A percentile compares a stretch with the other conserved stretches of the same genome.
Conservation (phyloP, 2,888 invertebrate genomes). For the Odiellus spinosus region DNA sequence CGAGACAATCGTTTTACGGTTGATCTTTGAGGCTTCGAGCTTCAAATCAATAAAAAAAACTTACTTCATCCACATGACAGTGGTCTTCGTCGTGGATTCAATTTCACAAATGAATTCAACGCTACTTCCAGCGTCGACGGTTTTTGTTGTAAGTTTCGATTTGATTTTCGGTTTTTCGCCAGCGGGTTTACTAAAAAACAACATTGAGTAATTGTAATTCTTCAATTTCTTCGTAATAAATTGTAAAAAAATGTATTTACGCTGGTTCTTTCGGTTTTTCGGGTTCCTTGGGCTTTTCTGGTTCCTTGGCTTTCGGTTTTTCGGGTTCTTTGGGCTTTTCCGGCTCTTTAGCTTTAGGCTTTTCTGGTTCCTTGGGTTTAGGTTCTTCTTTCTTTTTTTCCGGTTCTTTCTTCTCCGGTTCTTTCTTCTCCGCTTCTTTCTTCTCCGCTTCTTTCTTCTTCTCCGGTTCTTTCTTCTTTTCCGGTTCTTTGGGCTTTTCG, state of each 20-base stretch:
- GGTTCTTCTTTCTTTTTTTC: slow-evolving; percentile 2
- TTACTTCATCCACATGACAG: slow-evolving; percentile 72
- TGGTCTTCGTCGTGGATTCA: slow-evolving; percentile 49
- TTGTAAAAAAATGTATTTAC: neutral
- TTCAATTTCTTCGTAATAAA: neutral
- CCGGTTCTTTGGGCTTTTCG: slow-evolving; percentile 8
- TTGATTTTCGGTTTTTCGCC: slow-evolving; percentile 91
- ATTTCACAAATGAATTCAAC: slow-evolving; percentile 61
- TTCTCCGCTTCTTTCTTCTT: slow-evolving; percentile 9
- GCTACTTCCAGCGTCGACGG: slow-evolving; percentile 52
- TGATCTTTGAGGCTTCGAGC: neutral
- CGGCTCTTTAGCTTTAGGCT: slow-evolving; percentile 12
- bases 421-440: slow-evolving; percentile 9
- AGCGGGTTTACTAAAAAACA: neutral
- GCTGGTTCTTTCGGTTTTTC: slow-evolving; percentile 3
- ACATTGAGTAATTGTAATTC: slow-evolving; percentile 50
- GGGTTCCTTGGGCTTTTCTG: slow-evolving; percentile 8
- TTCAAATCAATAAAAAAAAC: slow-evolving; percentile 22
- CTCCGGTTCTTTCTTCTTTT: slow-evolving; percentile 8
- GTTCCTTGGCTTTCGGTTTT: slow-evolving; percentile 12
- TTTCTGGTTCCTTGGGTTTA: neutral
- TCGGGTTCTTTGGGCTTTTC: slow-evolving; percentile 9
- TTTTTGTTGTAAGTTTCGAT: slow-evolving; percentile 52
- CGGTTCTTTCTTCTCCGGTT: slow-evolving; percentile 7
- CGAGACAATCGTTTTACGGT: neutral